Evolutionary conservation across 2,797 vertebrate species (phyloP), one percentile per base, ranked within the genome.

Genomic region (Peromyscus eremicus): DNA sequence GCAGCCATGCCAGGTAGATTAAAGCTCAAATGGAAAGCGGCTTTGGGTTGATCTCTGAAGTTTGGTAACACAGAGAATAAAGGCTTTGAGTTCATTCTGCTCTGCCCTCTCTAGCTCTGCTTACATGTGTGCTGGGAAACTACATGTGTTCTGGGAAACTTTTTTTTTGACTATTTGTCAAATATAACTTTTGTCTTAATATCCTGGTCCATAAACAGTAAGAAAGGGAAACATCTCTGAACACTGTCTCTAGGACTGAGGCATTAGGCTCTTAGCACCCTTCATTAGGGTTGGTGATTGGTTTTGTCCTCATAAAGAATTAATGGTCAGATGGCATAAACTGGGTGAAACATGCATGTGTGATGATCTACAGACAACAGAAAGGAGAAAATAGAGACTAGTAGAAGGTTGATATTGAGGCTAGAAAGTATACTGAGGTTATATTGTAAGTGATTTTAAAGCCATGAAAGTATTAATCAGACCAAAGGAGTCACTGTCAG

Each of bases 171-270:
- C 25, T 64, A 52, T n/a, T 83, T 91, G 82, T 66, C 57, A 94
- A 55, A 52, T 37, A n/a, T 17, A n/a, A 43, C 19, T 34, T 91
- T 92, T 94, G 77, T 62, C 9, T 95, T 43, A 86, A 89, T 75
- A 92, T 79, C 46, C 27, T 97, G 29, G 75, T 92, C 66, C 92
- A 85, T 76, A 76, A 89, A 76, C 34, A 27, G 82, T 43, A 70
- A 89, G 91, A 94, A 95, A 37, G 83, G 25, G 64, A 91, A 94
- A 80, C n/a, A 37, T 43, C 3, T 88, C 32, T 64, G 55, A 46
- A 85, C 87, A 2, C 64, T 89, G 29, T 93, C 49, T 84, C 62
- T 49, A 82, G 40, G 25, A 93, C 82, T 75, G 84, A 96, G 46
- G n/a, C 8, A 37, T 43, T 62, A 70, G 29, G 8, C 32, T 91